These are phyloP conservation scores for Scelioninae gen. 2 DNA, from an alignment of 2,888 invertebrate species.

Conservation along the genomic window DNA sequence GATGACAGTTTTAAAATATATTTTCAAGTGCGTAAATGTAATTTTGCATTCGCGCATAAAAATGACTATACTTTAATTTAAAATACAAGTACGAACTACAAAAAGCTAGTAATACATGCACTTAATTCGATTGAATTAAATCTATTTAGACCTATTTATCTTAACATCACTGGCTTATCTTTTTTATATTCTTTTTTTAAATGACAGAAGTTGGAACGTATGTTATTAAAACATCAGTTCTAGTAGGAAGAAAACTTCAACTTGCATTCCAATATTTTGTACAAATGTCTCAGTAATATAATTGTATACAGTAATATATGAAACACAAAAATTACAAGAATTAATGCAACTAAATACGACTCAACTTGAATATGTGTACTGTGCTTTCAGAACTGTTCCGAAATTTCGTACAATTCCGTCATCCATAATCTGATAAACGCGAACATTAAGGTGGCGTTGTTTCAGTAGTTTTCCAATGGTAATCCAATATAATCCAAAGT, in stretches of 20 bases:
- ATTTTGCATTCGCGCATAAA: not conserved
- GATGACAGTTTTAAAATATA: not conserved
- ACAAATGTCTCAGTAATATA: no score
- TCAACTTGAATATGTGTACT: slow-evolving; percentile 2
- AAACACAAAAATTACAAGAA: slow-evolving; percentile 14
- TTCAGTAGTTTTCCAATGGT: slow-evolving; percentile 44
- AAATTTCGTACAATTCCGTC: slow-evolving; percentile 18
- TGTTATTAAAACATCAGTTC: no score
- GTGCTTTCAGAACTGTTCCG: slow-evolving; percentile 7
- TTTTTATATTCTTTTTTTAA: no score
- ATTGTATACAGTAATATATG: no score
- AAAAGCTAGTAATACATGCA: not conserved
- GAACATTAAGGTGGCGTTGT: slow-evolving; percentile 28
- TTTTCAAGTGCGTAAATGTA: not conserved
- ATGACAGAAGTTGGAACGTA: no score
- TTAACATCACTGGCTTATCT: slow-evolving; percentile 13
- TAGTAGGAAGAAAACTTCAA: no score
- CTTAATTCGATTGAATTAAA: not conserved
- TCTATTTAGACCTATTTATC: slow-evolving; percentile 1
- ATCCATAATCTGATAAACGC: slow-evolving; percentile 27
- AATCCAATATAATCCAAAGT: slow-evolving; percentile 37
- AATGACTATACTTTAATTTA: not conserved
- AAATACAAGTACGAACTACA: not conserved
- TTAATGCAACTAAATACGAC: not conserved
- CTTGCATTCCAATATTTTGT: no score